Conservation (phyloP, 2,113 vertebrate species). For the Oophaga pumilio region DNA sequence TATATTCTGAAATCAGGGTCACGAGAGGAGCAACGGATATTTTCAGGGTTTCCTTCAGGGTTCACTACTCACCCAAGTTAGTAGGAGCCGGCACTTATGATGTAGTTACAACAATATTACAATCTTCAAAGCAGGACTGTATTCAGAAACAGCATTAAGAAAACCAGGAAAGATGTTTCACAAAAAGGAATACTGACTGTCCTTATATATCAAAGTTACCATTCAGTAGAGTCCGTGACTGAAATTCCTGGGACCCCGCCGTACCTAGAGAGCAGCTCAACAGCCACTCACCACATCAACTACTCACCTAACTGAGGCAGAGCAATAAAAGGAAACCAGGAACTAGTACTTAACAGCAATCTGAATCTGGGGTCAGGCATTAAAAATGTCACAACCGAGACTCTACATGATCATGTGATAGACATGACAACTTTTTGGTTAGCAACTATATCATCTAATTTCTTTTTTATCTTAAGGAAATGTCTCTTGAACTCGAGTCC, state of each 20-base stretch:
- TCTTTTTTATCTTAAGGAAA: conserved; percentile 92
- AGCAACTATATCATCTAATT: conserved; percentile 85
- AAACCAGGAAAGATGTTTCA: neutral
- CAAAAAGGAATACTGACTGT: neutral
- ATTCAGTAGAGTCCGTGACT: neutral
- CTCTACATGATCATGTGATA: conserved; percentile 67
- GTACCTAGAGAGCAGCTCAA: too few species aligned
- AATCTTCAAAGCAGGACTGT: neutral
- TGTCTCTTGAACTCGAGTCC: conserved; percentile 95
- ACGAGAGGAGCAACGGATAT: neutral
- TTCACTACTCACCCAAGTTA: neutral
- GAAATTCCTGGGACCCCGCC: neutral
- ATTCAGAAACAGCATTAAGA: neutral
- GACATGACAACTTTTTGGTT: conserved; percentile 84
- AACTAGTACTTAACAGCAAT: conserved; percentile 34
- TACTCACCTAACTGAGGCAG: conserved; percentile 6
- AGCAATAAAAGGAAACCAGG: neutral
- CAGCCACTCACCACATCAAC: neutral
- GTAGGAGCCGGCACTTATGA: neutral
- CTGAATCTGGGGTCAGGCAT: neutral
- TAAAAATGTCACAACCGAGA: neutral
- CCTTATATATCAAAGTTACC: neutral
- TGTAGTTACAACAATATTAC: neutral
- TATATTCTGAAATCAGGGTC: neutral
- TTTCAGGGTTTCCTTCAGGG: neutral